A percentile compares a stretch with the other conserved stretches of the same genome.
phyloP scores from a whole-genome alignment of 2,113 vertebrate genomes.

The Python bivittatus region DNA sequence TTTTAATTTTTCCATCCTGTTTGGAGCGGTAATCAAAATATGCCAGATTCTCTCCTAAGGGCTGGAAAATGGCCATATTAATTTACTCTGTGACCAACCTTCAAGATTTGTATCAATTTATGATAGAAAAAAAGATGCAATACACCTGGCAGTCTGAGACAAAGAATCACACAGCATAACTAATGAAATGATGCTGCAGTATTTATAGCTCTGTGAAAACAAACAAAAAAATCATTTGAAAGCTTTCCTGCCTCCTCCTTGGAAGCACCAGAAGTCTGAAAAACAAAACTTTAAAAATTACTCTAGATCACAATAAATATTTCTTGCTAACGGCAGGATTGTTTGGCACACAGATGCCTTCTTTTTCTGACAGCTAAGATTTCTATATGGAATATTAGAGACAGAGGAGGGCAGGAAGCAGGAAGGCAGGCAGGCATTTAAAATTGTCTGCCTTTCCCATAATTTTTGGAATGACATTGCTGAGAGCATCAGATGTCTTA shows the following conservation, averaged over 20 bases:
- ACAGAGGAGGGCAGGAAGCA: neutral
- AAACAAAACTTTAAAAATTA: neutral
- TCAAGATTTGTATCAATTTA: neutral
- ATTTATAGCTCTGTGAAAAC: neutral
- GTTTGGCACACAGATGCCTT: constrained; percentile 1
- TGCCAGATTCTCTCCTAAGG: neutral
- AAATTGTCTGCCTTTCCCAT: neutral
- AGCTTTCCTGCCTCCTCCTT: neutral
- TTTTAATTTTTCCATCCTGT: neutral
- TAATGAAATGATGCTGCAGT: neutral
- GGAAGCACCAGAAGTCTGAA: neutral
- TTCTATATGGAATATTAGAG: neutral
- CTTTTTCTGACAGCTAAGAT: neutral
- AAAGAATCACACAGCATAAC: neutral
- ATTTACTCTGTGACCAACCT: neutral
- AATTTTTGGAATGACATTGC: neutral
- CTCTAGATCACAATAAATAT: constrained; percentile 1
- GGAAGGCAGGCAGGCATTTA: neutral
- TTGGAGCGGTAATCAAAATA: neutral
- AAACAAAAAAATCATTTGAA: neutral
- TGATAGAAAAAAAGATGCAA: neutral
- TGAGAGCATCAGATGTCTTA: neutral
- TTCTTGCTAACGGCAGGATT: constrained; percentile 8
- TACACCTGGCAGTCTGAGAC: neutral
- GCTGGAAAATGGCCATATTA: neutral